Evolutionary conservation across 2,113 vertebrate species (phyloP), one percentile per base, ranked within the genome.

Genomic region (Todiramphus chloris): DNA sequence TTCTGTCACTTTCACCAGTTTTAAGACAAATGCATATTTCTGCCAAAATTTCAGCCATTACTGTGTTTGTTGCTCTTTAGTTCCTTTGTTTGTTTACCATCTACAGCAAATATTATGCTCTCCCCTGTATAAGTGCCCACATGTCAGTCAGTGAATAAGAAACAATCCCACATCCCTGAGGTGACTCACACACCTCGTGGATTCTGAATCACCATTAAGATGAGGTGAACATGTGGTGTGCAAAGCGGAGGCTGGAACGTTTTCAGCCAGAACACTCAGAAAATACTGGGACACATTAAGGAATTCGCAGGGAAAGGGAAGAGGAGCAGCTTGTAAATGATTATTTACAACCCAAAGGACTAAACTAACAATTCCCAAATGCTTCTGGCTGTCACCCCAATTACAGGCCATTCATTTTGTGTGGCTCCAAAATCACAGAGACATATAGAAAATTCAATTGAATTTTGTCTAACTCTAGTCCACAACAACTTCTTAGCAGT

Each of bases 151-250:
- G 92, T 73, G 80, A 95, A 55, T 84, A 62, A 87, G 89, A 79
- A 95, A 96, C 41, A 87, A 91, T 89, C 90, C 86, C 95, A 92
- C 89, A 89, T 94, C 93, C 82, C 91, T 39, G 86, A 91, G 74
- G 83, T 96, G 96, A 96, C 94, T 96, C 95, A 97, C 67, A 58
- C 53, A 91, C 95, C 96, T 95, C 94, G 67, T 97, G 95, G 81
- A 72, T 79, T 58, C 87, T 95, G 95, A 96, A 94, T 96, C 90
- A 96, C 83, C 92, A 80, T 27, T 37, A 66, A 76, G 89, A 92
- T 66, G 94, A 94, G 83, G 92, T 87, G 92, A 94, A 93, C 94
- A 85, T 62, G 86, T 95, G 94, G 78, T 70, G 50, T 88, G 67
- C 90, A 69, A 94, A 69, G 84, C 11, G 8, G 77, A 64, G 90